phyloP scores from a whole-genome alignment of 2,888 invertebrate genomes.

The Colletes collaris region DNA sequence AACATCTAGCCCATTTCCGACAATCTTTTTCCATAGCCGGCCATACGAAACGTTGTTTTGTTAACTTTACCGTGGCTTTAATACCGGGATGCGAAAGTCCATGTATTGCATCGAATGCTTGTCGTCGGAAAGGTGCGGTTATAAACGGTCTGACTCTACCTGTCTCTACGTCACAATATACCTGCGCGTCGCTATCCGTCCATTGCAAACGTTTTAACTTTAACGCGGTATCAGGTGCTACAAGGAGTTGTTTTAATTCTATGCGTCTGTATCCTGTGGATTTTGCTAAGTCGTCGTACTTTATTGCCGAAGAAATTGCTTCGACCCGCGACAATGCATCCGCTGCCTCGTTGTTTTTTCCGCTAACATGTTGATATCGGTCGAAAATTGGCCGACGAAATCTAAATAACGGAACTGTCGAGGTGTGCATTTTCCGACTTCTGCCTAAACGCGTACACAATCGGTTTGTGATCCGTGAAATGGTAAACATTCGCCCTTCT shows the following conservation, averaged over 20 bases:
- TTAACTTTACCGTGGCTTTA: not conserved
- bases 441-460: not conserved
- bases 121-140: too few relatives aligned
- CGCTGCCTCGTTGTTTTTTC: not conserved
- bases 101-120: not conserved
- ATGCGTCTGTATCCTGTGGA: not conserved
- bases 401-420: not conserved
- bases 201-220: not conserved
- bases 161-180: too few relatives aligned
- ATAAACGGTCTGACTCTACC: too few relatives aligned
- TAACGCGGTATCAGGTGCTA: not conserved
- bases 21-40: conserved; percentile 5
- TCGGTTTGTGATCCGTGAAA: not conserved
- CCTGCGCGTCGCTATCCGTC: too few relatives aligned
- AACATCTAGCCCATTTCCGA: not conserved
- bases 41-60: conserved; percentile 4
- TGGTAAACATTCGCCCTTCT: too few relatives aligned
- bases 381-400: not conserved
- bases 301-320: not conserved
- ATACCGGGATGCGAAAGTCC: not conserved
- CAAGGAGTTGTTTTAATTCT: not conserved
- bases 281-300: not conserved
- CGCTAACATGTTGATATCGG: not conserved
- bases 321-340: not conserved
- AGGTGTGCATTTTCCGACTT: not conserved